Base-by-base conservation (phyloP, 2,113 vertebrate species). In the Vulpes ferrilata region DNA sequence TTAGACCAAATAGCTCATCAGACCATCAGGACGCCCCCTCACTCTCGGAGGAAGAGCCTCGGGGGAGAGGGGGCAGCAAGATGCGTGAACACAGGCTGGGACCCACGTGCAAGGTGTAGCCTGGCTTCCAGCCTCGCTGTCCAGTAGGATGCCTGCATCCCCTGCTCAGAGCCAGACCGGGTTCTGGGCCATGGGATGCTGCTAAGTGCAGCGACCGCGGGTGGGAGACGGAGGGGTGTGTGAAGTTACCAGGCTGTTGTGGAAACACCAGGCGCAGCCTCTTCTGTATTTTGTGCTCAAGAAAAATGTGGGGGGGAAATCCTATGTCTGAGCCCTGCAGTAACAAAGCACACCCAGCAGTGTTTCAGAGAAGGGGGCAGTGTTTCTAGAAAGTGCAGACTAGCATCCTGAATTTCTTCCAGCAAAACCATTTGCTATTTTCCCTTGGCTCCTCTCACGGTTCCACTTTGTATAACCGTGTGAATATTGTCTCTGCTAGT, bases 1-100 rank as follows among this genome's bases (percentile, higher is more conserved):
- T 98, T 96, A 97, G 97, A 96, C 97, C 89, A 32, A 95, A 74
- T 15, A 73, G 94, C 96, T 98, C 97, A 71, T 93, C 86, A 0
- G 5, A 43, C 87, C 88, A 5, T 76, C 86, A 93, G 93, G 97
- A 73, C 2, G 7, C 92, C 79, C 94, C 59, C 67, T 91, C 59
- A 3, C 11, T 93, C 86, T 55, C 9, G 84, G 51, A 88, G 82
- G 76, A 95, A 82, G 88, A 60, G 93, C 22, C 5, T 30, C 8
- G 0, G 22, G 23, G 15, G 20, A 27, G 22, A 22, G 9, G 2
- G 27, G 16, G 9, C 25, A 4, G 55, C 19, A 25, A 43, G 79
- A 30, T 10, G 48, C 6, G 9, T 20, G 35, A 38, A 4, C 53
- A 23, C 55, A 35, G 65, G 32, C 59, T 5, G 23, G n/a, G 30